Base-by-base conservation (phyloP, 2,888 invertebrate species). In the Junonia oenone region DNA sequence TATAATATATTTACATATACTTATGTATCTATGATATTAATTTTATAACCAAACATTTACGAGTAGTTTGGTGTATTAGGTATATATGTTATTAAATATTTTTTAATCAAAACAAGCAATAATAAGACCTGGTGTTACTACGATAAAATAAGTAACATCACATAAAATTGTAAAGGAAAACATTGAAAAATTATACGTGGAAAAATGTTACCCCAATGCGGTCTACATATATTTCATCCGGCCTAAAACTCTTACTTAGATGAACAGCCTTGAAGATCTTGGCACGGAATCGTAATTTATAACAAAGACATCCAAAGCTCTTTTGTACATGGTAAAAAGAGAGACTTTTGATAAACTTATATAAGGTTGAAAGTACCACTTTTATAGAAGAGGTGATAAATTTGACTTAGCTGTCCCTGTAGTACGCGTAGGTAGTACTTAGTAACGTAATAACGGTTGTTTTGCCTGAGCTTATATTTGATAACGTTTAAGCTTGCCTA, bases 401-500 rank as follows among this genome's bases (percentile, higher is more conserved):
- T 14, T 40, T 19, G 38, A 40, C 38, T 11, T 40, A 40, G 38
- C 17, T n/a, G 35, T 26, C 14, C 37, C 17, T 45, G 33, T 17
- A 46, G 31, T 54, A 17, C 19, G 46, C 50, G 29, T 50, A 47
- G 49, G 40, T 49, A 40, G 50, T 26, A 45, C 43, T 52, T 53
- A 47, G 52, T 58, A 56, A 56, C 58, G 38, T 50, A 68, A 68
- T 64, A 58, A 68, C 60, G 85, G 84, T 86, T 84, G 84, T 85
- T 84, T 83, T 81, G 78, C 75, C 78, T 68, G 86, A 86, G 85
- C 86, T 86, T 86, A 77, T 68, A 77, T 78, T 81, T 73, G 75
- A 75, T 81, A 81, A 58, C 56, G 66, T 73, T 74, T 76, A 69
- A 67, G 55, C 55, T 52, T 49, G 31, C 31, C 43, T 49, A 51